Conservation (phyloP, 2,797 vertebrate species). For the Pelochelys cantorii region DNA sequence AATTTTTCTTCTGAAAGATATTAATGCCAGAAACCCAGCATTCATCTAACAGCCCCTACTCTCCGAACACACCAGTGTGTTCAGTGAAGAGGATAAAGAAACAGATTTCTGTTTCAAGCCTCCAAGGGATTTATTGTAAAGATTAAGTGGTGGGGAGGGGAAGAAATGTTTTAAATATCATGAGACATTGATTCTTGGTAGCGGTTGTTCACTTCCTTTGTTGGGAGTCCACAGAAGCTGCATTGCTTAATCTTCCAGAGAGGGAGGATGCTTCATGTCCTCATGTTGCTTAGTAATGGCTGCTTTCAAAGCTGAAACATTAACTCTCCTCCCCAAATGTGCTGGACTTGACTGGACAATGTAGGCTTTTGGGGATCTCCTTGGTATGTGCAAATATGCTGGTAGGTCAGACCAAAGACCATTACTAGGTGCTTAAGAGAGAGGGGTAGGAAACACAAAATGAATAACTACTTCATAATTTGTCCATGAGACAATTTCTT, state of each 20-base stretch:
- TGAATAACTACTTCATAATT: background rate
- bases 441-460: background rate
- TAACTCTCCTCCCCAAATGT: background rate
- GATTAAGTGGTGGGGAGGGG: background rate
- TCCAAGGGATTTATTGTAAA: background rate
- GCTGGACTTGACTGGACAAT: background rate
- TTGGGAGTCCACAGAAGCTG: background rate
- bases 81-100: background rate
- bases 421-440: background rate
- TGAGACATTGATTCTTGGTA: background rate
- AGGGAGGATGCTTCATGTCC: background rate
- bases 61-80: background rate
- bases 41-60: background rate
- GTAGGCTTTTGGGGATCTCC: background rate
- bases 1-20: background rate
- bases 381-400: background rate
- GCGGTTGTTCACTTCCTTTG: background rate
- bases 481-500: background rate
- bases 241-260: background rate
- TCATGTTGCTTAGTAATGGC: background rate
- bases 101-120: background rate
- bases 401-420: background rate
- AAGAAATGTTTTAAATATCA: background rate
- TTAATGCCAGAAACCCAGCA: background rate
- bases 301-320: background rate